Percentiles rank a stretch among this genome's conserved stretches.
These are phyloP conservation scores for Heterodera carotae DNA, from an alignment of 1,140 invertebrate species.

Conservation along the genomic window DNA sequence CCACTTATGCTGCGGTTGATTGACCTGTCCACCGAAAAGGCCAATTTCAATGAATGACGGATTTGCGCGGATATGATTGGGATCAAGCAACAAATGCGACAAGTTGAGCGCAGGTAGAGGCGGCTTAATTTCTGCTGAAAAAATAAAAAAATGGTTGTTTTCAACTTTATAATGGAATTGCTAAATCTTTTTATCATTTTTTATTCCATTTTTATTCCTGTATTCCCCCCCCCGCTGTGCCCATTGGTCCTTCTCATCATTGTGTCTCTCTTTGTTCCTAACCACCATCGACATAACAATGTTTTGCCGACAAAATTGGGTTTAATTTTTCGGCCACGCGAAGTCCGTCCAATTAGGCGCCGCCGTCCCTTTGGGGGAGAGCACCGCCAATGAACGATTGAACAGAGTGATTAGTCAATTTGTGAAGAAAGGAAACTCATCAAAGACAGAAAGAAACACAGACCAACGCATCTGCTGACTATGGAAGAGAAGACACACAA, in stretches of 20 bases:
- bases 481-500: not conserved
- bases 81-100: not conserved
- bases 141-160: too few relatives aligned
- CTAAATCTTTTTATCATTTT: too few relatives aligned
- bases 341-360: constrained; percentile 7
- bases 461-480: not conserved
- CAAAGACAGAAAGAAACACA: not conserved
- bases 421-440: constrained; percentile 2
- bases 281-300: not conserved
- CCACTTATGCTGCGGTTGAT: not conserved
- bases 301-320: constrained; percentile 16
- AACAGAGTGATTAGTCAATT: constrained; percentile 13
- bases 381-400: not conserved
- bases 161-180: too few relatives aligned
- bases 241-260: not conserved
- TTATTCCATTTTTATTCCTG: too few relatives aligned
- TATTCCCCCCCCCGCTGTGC: constrained; percentile 3
- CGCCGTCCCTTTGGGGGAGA: constrained; percentile 7
- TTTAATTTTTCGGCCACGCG: constrained; percentile 5
- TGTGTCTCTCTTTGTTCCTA: not conserved
- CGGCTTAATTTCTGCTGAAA: not conserved
- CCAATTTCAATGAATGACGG: constrained; percentile 2
- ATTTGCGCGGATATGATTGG: not conserved
- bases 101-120: not conserved
- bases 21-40: not conserved